Base-by-base conservation (phyloP, 2,113 vertebrate species). In the Dipodomys stephensi region DNA sequence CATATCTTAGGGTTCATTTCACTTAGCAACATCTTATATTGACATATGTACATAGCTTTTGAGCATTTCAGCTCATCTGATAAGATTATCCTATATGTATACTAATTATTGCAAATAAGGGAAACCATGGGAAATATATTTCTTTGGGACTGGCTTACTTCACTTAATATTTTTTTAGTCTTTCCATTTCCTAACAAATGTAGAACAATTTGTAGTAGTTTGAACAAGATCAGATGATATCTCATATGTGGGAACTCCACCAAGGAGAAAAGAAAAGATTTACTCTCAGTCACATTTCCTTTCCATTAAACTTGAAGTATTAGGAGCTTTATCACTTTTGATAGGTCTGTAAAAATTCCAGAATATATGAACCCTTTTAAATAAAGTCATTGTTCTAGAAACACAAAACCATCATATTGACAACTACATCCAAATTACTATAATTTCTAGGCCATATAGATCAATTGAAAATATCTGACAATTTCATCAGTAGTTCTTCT, bases 381-480 rank as follows among this genome's bases (percentile, higher is more conserved):
- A 53, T 76, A 62, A 94, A 83, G 3, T 44, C 64, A 76, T 69
- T 87, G 3, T 76, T 82, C 30, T 95, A 83, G 72, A 35, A 92
- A 53, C 25, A n/a, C n/a, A n/a, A 71, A 35, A 44, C 83, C 16
- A 49, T 71, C 3, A 62, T 78, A 87, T 32, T 35, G 2, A 65
- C 57, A n/a, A 87, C 25, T 18, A 76, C 2, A 46, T 6, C 30
- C 27, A 30, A 44, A 19, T 65, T n/a, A 73, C 3, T 73, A 49
- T 35, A 1, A 90, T 94, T 57, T 90, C 81, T 87, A 83, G 28
- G 4, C 6, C 46, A n/a, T 84, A 35, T 4, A 32, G 53, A 2
- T 76, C 30, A 73, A 74, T 73, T 93, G n/a, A 93, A 95, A 93
- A 72, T 85, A 85, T 44, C 32, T 92, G 73, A 74, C 3, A 28